phyloP scores from a whole-genome alignment of 1,140 invertebrate genomes.

The Hetaerina americana region DNA sequence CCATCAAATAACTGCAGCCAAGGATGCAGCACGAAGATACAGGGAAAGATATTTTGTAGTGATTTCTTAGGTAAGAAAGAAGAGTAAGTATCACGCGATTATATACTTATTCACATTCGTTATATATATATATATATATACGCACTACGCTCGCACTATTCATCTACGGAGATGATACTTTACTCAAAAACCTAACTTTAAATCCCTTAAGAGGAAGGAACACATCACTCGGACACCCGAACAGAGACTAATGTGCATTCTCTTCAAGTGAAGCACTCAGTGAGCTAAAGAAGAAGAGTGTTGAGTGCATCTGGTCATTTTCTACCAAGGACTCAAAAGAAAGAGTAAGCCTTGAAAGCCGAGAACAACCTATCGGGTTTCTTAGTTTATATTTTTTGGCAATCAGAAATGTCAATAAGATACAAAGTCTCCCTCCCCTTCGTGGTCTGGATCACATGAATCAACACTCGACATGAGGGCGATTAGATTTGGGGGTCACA shows the following conservation, averaged over 20 bases:
- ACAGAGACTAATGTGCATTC: background rate
- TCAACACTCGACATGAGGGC: too few species aligned
- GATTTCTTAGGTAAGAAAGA: background rate
- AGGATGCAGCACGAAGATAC: too few species aligned
- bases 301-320: background rate
- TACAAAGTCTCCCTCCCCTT: too few species aligned
- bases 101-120: background rate
- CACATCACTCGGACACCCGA: background rate
- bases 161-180: background rate
- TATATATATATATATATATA: background rate
- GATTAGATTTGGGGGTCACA: too few species aligned
- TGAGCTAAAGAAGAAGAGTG: background rate
- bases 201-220: background rate
- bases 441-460: too few species aligned
- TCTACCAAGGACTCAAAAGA: background rate
- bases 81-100: background rate
- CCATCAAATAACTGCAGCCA: too few species aligned
- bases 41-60: background rate
- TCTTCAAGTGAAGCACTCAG: background rate
- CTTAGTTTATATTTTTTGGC: too few species aligned
- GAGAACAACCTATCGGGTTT: too few species aligned
- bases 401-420: too few species aligned
- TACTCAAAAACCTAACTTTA: background rate
- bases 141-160: background rate
- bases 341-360: background rate